A percentile compares a stretch with the other conserved stretches of the same genome.
phyloP scores from a whole-genome alignment of 2,113 vertebrate species.

The Mobula birostris region DNA sequence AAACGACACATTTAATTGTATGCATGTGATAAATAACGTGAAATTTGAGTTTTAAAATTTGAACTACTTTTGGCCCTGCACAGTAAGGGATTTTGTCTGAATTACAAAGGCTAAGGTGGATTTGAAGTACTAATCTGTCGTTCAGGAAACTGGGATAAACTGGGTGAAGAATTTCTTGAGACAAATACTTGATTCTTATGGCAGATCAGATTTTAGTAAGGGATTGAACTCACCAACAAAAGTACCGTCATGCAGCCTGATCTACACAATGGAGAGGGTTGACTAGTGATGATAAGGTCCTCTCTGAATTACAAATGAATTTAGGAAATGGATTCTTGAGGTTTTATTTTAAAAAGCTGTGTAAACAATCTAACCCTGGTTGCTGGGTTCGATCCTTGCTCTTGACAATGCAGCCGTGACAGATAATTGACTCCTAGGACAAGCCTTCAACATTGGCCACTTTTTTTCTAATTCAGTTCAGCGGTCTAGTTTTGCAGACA shows the following conservation, averaged over 20 bases:
- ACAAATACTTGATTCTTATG: not conserved
- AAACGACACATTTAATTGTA: no score
- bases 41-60: not conserved
- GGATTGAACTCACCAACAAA: not conserved
- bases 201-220: not conserved
- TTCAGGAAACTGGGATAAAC: not conserved
- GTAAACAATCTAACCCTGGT: not conserved
- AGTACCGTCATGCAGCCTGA: no score
- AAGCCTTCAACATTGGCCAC: not conserved
- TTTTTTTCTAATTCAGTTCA: not conserved
- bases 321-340: not conserved
- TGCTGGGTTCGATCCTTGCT: not conserved
- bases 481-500: not conserved
- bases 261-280: not conserved
- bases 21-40: no score
- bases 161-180: not conserved
- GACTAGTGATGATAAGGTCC: not conserved
- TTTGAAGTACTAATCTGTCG: not conserved
- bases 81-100: not conserved
- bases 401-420: not conserved
- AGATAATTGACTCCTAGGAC: not conserved
- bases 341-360: slow-evolving; percentile 14
- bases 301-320: slow-evolving; percentile 10
- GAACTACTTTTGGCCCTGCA: not conserved
- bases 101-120: not conserved